Evolutionary conservation across 2,888 invertebrate species (phyloP).

Genomic region (Ochlodes sylvanus): DNA sequence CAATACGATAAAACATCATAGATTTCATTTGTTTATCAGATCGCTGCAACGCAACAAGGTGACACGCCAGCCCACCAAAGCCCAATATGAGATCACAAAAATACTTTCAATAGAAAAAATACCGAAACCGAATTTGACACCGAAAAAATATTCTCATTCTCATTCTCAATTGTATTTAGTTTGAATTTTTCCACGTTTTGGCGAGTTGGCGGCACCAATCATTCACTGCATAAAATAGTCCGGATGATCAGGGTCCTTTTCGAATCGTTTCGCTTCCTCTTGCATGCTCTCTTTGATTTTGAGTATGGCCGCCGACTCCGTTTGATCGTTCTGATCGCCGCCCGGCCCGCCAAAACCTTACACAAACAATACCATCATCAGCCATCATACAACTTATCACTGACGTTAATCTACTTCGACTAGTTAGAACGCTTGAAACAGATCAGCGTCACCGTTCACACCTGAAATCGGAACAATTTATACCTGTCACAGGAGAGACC

Average conservation of each 20-base stretch:
- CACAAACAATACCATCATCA: slow-evolving; percentile 36
- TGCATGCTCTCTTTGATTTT: slow-evolving; percentile 99
- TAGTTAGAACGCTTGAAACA: slow-evolving; percentile 30
- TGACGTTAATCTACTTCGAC: slow-evolving; percentile 1
- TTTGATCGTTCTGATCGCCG: slow-evolving; percentile 91
- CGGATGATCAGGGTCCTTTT: slow-evolving; percentile 98
- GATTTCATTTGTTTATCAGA: slow-evolving; percentile 55
- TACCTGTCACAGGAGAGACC: slow-evolving; percentile 9
- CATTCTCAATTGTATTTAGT: neutral
- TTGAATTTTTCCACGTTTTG: slow-evolving; percentile 36
- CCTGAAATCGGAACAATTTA: slow-evolving; percentile 27
- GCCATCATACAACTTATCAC: slow-evolving; percentile 14
- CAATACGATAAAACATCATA: slow-evolving; percentile 30
- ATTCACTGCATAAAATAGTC: slow-evolving; percentile 98
- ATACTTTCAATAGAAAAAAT: slow-evolving; percentile 15
- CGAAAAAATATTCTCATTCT: slow-evolving; percentile 18
- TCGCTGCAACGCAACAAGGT: slow-evolving; percentile 58
- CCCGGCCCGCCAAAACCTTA: slow-evolving; percentile 82
- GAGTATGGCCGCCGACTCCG: slow-evolving; percentile 99
- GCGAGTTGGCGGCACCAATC: slow-evolving; percentile 49
- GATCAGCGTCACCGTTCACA: slow-evolving; percentile 29
- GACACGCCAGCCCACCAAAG: slow-evolving; percentile 61
- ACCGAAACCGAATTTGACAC: slow-evolving; percentile 15
- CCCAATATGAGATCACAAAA: slow-evolving; percentile 55
- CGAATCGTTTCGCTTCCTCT: slow-evolving; percentile 99